A percentile compares a stretch with the other conserved stretches of the same genome.
phyloP scores from a whole-genome alignment of 2,888 invertebrate genomes.

The Hemicrepidius hirtus region DNA sequence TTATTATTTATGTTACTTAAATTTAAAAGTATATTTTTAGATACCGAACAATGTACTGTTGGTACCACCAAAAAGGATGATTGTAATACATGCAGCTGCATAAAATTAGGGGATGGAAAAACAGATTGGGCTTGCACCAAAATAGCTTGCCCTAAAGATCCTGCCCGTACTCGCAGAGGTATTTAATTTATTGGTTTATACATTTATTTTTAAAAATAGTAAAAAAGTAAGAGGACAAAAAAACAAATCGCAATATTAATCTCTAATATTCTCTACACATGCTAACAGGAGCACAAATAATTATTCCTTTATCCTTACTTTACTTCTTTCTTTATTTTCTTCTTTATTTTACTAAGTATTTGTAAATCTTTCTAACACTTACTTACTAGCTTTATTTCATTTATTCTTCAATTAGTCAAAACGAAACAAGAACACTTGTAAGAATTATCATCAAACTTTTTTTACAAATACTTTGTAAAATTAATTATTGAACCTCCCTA shows the following conservation, averaged over 20 bases:
- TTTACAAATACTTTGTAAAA: slow-evolving; percentile 55
- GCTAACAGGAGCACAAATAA: too few relatives aligned
- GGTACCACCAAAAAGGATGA: slow-evolving; percentile 55
- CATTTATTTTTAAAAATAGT: too few relatives aligned
- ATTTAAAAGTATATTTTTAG: too few relatives aligned
- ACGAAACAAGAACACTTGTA: slow-evolving; percentile 50
- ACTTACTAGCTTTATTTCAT: slow-evolving; percentile 13
- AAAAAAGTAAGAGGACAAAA: too few relatives aligned
- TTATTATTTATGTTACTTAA: too few relatives aligned
- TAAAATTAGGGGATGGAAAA: slow-evolving; percentile 60
- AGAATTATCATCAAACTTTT: slow-evolving; percentile 1
- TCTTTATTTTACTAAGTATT: slow-evolving; percentile 56
- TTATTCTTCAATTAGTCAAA: slow-evolving; percentile 18
- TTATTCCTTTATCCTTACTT: too few relatives aligned
- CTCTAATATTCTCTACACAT: too few relatives aligned
- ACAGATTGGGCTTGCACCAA: slow-evolving; percentile 70
- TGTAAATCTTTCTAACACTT: slow-evolving; percentile 51
- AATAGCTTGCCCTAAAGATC: slow-evolving; percentile 43
- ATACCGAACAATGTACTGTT: slow-evolving; percentile 44
- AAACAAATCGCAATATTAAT: too few relatives aligned
- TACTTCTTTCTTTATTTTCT: neutral
- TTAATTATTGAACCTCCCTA: neutral
- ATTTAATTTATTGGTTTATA: neutral
- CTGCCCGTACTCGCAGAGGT: slow-evolving; percentile 41
- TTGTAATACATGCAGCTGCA: slow-evolving; percentile 59